Evolutionary conservation across 1,140 invertebrate species (phyloP), one percentile per base, ranked within the genome.

Genomic region (Drosophila parabipectinata): DNA sequence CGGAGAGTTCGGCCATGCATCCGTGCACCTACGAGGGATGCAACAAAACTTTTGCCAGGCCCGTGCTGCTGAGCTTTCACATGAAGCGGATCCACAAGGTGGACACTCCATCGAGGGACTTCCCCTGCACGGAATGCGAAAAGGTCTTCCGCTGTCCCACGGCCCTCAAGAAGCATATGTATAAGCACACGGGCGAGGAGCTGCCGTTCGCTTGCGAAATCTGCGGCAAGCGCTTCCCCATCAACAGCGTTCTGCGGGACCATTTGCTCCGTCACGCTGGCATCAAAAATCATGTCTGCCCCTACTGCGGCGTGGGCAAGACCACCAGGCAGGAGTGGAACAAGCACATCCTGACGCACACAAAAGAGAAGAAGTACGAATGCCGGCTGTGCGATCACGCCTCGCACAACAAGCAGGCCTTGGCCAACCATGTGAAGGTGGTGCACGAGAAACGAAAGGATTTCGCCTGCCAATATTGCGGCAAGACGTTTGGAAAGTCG

Each of bases 131-230:
- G 0, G 90, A 91, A 32, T 91, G 90, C 50, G 90, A 91, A 18
- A 91, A 90, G 54, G 90, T 91, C 0, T 91, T 91, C 67, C 83
- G 81, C n/a, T 91, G 90, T 54, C 90, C 87, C 3, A 90, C 85
- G n/a, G 90, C 90, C 2, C 66, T 91, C 5, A 91, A 91, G 41
- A 91, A 94, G 56, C 94, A 94, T 59, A 93, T 93, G 61, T 93
- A 93, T 32, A 94, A 93, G 18, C 93, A 94, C 61, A 88, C 84
- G 37, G 93, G 93, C 4, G 93, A 93, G 15, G 93, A 94, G 77
- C 92, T 93, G 55, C 93, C 93, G 0, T 94, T 93, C 52, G 92
- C 93, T 3, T 94, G 94, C 68, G 93, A 94, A 47, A 93, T 93
- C 7, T 94, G 93, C 75, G 93, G 93, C 57, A 91, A 91, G 64